phyloP scores from a whole-genome alignment of 2,888 invertebrate species.

The Nezara viridula region DNA sequence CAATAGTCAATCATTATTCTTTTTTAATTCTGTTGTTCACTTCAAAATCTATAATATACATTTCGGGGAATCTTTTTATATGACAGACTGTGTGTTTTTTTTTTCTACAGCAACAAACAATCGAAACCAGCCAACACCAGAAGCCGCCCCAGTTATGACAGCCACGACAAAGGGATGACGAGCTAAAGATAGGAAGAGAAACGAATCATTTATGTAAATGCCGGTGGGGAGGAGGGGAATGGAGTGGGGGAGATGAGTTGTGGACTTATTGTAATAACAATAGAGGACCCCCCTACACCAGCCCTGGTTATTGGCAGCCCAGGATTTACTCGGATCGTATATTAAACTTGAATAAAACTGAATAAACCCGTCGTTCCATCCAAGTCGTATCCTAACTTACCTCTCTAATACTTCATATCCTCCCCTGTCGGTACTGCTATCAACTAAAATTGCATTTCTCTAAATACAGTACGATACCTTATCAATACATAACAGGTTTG shows the following conservation, averaged over 20 bases:
- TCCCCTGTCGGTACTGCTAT: not conserved
- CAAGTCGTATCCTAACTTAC: not conserved
- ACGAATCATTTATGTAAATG: slow-evolving; percentile 51
- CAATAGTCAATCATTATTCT: no score
- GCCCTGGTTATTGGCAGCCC: slow-evolving; percentile 1
- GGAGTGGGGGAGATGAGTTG: not conserved
- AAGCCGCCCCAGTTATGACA: not conserved
- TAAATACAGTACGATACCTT: not conserved
- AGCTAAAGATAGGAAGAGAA: slow-evolving; percentile 23
- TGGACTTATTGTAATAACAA: slow-evolving; percentile 49
- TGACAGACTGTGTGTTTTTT: not conserved
- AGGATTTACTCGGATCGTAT: slow-evolving; percentile 42
- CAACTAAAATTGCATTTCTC: not conserved
- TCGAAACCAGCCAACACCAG: not conserved
- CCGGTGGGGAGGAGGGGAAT: not conserved
- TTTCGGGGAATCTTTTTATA: not conserved
- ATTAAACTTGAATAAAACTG: slow-evolving; percentile 51
- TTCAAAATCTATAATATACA: not conserved
- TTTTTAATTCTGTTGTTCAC: no score
- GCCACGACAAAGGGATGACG: slow-evolving; percentile 22
- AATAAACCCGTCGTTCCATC: slow-evolving; percentile 4
- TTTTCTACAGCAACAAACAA: not conserved
- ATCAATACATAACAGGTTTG: no score
- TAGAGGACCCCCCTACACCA: not conserved
- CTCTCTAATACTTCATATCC: not conserved